phyloP scores from a whole-genome alignment of 2,888 invertebrate genomes.

The Penaeus monodon region DNA sequence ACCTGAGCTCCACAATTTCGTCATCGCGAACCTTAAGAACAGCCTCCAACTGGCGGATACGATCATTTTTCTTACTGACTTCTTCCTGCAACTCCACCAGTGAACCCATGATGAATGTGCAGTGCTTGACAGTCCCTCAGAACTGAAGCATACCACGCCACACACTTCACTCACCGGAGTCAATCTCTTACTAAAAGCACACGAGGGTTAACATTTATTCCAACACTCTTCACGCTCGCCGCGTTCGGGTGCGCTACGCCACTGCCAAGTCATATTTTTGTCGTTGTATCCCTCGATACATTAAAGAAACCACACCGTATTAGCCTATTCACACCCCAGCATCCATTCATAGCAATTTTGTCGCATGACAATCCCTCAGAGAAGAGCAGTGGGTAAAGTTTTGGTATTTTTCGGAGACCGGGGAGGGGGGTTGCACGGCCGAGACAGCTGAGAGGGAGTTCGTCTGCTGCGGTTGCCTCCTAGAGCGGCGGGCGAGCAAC shows the following conservation, averaged over 20 bases:
- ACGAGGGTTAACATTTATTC: conserved; percentile 9
- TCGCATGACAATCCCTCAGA: conserved; percentile 2
- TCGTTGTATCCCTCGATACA: background rate
- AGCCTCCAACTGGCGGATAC: conserved; percentile 83
- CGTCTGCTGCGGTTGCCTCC: conserved; percentile 29
- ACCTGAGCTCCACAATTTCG: conserved; percentile 85
- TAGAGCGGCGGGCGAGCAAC: conserved; percentile 27
- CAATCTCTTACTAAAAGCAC: conserved; percentile 45
- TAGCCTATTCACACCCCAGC: background rate
- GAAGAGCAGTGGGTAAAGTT: conserved; percentile 13
- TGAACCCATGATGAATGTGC: conserved; percentile 66
- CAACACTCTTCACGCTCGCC: background rate
- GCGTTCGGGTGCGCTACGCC: conserved; percentile 16
- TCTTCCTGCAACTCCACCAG: conserved; percentile 70
- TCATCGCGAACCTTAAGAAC: conserved; percentile 81
- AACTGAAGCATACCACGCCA: conserved; percentile 32
- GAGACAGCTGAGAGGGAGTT: background rate
- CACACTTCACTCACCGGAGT: conserved; percentile 39
- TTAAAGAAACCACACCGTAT: background rate
- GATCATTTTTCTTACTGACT: conserved; percentile 77
- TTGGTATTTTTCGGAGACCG: conserved; percentile 5
- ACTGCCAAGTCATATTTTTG: background rate
- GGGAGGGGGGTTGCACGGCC: background rate
- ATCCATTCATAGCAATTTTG: background rate
- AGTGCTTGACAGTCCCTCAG: conserved; percentile 20